Base-by-base conservation (phyloP, 2,113 vertebrate species). In the Dendropsophus ebraccatus region DNA sequence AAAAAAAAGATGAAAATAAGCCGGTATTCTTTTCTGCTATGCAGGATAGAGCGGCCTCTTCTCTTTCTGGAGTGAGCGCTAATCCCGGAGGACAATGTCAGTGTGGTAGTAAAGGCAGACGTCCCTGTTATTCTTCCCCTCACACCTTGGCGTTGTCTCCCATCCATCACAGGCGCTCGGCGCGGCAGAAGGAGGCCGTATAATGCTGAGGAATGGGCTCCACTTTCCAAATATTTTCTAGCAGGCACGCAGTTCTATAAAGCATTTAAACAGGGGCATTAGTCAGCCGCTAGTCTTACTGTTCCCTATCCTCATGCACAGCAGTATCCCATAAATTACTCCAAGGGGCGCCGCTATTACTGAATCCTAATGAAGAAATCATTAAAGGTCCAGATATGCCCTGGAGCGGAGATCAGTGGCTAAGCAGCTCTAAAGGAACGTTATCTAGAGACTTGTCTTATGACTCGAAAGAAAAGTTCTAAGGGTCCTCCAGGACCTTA, bases 171-270 rank as follows among this genome's bases (percentile, higher is more conserved):
- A 16, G 45, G 9, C 73, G 65, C 19, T 35, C 30, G 17, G 11
- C 25, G 11, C 72, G 16, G 74, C 84, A 54, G 11, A 45, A 50
- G 83, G 72, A 50, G 72, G 32, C 21, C 58, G 13, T 52, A 77
- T 56, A 41, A 50, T 28, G 62, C 75, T 52, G 32, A 52, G 32
- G 30, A 79, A 32, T 77, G 25, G 65, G 0, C 65, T 65, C 73
- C 54, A 76, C 37, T 69, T 85, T 69, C 69, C 82, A 81, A 62
- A 81, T 37, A 81, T 81, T 81, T 28, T 65, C 58, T 19, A 49
- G 32, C 45, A 56, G 25, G 45, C 65, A 54, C 41, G 25, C 65
- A 5, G 67, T 41, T 25, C 81, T 54, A 83, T 72, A 72, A 83
- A 73, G 21, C 69, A 70, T 72, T 83, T 41, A 83, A 72, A 73